phyloP scores from a whole-genome alignment of 2,797 vertebrate genomes.

The Columba guinea region DNA sequence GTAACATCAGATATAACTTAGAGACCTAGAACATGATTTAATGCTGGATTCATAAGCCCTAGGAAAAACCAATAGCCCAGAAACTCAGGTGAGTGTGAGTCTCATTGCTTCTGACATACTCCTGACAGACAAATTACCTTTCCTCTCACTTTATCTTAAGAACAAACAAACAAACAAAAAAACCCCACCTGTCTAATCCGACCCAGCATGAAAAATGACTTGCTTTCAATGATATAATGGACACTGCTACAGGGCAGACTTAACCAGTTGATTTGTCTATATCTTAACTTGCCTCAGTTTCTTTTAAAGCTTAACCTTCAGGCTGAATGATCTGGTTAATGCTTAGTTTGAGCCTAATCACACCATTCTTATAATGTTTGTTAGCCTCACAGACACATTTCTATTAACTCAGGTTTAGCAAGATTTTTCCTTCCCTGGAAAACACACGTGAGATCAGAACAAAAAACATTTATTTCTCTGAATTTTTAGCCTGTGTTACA shows the following conservation, averaged over 20 bases:
- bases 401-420: not conserved
- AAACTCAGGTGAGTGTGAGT: not conserved
- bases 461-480: not conserved
- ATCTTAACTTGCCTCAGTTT: not conserved
- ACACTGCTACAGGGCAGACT: not conserved
- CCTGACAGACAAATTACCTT: not conserved
- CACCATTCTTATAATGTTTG: not conserved
- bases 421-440: not conserved
- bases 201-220: not conserved
- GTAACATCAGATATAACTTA: not conserved
- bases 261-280: not conserved
- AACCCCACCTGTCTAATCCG: not conserved
- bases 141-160: not conserved
- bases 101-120: not conserved
- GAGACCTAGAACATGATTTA: not conserved
- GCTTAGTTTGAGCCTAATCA: not conserved
- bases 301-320: not conserved
- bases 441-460: not conserved
- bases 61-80: not conserved
- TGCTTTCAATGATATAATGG: not conserved
- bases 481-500: not conserved
- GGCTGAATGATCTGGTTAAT: not conserved
- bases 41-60: not conserved
- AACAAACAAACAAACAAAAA: not conserved
- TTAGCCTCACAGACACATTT: not conserved